These are phyloP conservation scores for Rhinogobio ventralis DNA, from an alignment of 2,797 vertebrate genomes.

Conservation along the genomic window DNA sequence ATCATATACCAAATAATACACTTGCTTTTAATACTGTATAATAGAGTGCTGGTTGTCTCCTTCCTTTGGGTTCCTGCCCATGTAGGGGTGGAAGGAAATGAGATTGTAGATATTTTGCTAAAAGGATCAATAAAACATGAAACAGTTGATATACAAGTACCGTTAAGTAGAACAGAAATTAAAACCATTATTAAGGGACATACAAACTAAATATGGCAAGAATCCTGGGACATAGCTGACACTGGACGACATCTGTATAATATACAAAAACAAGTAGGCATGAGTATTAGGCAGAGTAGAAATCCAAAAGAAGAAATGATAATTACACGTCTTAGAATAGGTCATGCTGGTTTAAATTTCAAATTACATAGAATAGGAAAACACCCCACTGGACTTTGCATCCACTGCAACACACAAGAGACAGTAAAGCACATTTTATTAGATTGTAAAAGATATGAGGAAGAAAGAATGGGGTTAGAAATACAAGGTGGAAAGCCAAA, in stretches of 20 bases:
- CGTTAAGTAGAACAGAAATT: too few species aligned
- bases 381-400: background rate
- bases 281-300: background rate
- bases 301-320: background rate
- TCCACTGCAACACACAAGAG: background rate
- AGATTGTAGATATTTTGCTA: too few species aligned
- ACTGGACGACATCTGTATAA: background rate
- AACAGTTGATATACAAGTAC: too few species aligned
- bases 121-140: too few species aligned
- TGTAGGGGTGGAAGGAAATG: too few species aligned
- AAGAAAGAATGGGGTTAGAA: background rate
- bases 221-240: too few species aligned
- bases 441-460: background rate
- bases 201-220: too few species aligned
- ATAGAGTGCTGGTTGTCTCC: too few species aligned
- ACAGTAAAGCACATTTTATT: background rate
- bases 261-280: background rate
- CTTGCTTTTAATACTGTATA: too few species aligned
- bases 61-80: too few species aligned
- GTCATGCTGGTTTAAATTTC: background rate
- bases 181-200: too few species aligned
- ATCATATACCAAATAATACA: too few species aligned
- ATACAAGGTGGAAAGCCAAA: background rate
- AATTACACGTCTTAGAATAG: background rate
- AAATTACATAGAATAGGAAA: background rate